Percentiles rank a stretch among this genome's conserved stretches.
Evolutionary conservation across 2,113 vertebrate genomes (phyloP).

Genomic region (Semnopithecus entellus): DNA sequence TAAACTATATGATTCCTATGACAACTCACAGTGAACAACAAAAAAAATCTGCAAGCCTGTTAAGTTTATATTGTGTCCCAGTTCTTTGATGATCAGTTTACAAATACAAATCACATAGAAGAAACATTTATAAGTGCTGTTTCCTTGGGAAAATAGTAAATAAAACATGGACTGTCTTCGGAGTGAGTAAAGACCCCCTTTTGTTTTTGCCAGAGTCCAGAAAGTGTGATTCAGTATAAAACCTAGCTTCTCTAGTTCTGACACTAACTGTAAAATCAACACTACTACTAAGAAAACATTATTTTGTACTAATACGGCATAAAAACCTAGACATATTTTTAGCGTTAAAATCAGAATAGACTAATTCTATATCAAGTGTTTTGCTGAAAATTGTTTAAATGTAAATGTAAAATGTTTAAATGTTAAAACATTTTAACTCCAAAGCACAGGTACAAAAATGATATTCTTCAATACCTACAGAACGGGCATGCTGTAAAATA

Average conservation of each 20-base stretch:
- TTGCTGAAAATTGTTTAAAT: conserved; percentile 82
- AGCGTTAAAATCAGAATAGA: conserved; percentile 79
- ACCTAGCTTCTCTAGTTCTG: conserved; percentile 61
- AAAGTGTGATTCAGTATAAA: background rate
- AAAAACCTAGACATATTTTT: conserved; percentile 78
- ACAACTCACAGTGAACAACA: conserved; percentile 62
- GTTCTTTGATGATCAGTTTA: conserved; percentile 57
- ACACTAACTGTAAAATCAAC: background rate
- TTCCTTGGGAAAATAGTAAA: conserved; percentile 53
- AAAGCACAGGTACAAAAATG: conserved; percentile 83
- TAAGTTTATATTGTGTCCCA: conserved; percentile 29
- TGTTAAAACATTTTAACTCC: conserved; percentile 80
- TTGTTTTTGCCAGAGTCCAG: background rate
- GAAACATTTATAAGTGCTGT: conserved; percentile 21
- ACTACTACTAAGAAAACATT: background rate
- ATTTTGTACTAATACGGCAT: conserved; percentile 58
- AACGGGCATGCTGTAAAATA: conserved; percentile 83
- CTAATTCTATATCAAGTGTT: conserved; percentile 79
- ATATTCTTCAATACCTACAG: conserved; percentile 81
- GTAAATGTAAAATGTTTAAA: conserved; percentile 72
- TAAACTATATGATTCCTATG: conserved; percentile 66
- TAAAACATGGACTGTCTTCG: background rate
- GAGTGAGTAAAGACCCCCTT: conserved; percentile 43
- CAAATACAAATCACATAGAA: conserved; percentile 37
- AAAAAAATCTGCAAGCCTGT: conserved; percentile 71